These are phyloP conservation scores for Taenaris catops DNA, from an alignment of 2,888 invertebrate genomes.

Conservation along the genomic window DNA sequence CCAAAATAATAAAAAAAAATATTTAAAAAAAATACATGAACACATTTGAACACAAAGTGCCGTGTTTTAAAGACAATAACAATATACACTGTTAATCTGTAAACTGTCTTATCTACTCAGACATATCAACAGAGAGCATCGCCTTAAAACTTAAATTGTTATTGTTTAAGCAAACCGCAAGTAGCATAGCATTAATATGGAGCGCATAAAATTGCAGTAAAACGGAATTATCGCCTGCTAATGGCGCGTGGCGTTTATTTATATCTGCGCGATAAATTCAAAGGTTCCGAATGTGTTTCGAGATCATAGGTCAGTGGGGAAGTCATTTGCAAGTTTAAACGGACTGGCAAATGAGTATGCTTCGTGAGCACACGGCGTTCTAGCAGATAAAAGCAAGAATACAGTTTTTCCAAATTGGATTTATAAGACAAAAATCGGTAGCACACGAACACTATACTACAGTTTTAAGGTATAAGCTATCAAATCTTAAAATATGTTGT, in stretches of 20 bases:
- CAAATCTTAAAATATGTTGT: not conserved
- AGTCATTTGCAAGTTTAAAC: conserved; percentile 10
- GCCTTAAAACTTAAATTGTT: too few species aligned
- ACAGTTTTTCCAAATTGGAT: too few species aligned
- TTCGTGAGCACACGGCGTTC: not conserved
- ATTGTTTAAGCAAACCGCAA: too few species aligned
- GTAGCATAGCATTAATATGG: conserved; percentile 36
- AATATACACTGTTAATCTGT: too few species aligned
- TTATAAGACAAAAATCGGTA: too few species aligned
- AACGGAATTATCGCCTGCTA: conserved; percentile 50
- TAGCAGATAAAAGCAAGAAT: too few species aligned
- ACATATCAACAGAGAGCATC: too few species aligned
- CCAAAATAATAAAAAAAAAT: too few species aligned
- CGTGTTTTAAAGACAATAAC: too few species aligned
- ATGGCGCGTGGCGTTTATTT: conserved; percentile 29
- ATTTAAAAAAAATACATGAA: too few species aligned
- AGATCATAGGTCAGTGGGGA: conserved; percentile 8
- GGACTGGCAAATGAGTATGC: not conserved
- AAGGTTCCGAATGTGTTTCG: conserved; percentile 9
- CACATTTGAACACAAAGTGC: too few species aligned
- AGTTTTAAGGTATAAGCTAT: not conserved
- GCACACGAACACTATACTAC: not conserved
- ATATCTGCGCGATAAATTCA: conserved; percentile 18
- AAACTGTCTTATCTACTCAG: too few species aligned
- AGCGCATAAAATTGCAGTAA: conserved; percentile 63